Base-by-base conservation (phyloP, 2,888 invertebrate genomes). In the Ichneumon xanthorius region DNA sequence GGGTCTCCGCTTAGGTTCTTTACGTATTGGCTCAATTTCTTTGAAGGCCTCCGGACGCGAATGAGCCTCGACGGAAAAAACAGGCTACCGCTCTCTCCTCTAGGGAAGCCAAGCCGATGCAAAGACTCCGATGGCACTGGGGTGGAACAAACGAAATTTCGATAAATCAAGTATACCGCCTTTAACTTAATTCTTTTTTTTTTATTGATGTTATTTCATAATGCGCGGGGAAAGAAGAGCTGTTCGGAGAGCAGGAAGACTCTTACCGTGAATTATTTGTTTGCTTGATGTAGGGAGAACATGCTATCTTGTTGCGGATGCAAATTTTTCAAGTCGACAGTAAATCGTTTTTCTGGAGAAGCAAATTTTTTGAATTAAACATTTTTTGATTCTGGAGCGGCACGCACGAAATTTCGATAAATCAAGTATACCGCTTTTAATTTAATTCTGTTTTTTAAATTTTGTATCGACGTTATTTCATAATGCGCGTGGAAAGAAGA, bases 71-170 rank as follows among this genome's bases (percentile, higher is more conserved):
- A 72, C 22, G 82, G 30, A 85, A 79, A 81, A 82, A 85, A 78
- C 79, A 81, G 84, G 45, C 45, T 26, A 6, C 3, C 26, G 76
- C 82, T 82, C 85, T 71, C 75, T 63, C 14, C 16, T 45, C 58
- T 65, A 71, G 61, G 61, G 55, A 67, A 65, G 58, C 40, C 67
- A 67, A 26, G 33, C 30, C 53, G 22, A 40, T 22, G 14, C 16
- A 53, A 72, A 76, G 70, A 75, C 40, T 68, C 53, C 45, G 48
- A 58, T 85, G 50, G 76, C 85, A 79, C 48, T 71, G 71, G 82
- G 58, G 67, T 76, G 85, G 82, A 82, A 82, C 67, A 80, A 82
- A 85, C 85, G 71, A 82, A 80, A 82, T 82, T 85, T 82, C 85
- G 82, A 82, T 78, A 81, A 65, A 65, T 75, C 53, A 61, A 58